Base-by-base conservation (phyloP, 2,113 vertebrate species). In the Tapirus terrestris region DNA sequence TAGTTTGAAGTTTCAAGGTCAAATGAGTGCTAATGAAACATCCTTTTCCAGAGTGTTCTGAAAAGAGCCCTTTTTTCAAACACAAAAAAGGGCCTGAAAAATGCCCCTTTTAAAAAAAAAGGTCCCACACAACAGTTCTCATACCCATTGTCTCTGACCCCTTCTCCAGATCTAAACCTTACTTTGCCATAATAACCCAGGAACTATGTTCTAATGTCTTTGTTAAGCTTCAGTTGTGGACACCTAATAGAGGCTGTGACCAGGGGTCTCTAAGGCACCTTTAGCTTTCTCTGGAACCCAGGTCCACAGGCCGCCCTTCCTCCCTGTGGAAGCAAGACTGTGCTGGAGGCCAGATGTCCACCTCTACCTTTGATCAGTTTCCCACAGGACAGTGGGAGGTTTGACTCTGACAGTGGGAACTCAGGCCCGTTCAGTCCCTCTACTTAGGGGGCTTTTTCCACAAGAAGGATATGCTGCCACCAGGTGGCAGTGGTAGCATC, bases 401-500 rank as follows among this genome's bases (percentile, higher is more conserved):
- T 5, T 45, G 82, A 65, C 73, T 36, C 43, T 2, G 2, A 63
- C 67, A 11, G 5, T 3, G 51, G n/a, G 43, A 68, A 36, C 36
- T 92, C 56, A 43, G 56, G 48, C 36, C 1, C 0, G 0, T 58
- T 85, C 58, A 5, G 13, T 29, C 5, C 33, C 56, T 81, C 29
- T 0, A 8, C 43, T 67, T 33, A 53, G 56, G 23, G 58, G n/a
- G 51, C 23, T 33, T 86, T 48, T 83, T 31, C 81, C 65, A 31
- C 31, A 84, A 45, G 36, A 90, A 94, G 51, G 63, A 63, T 12
- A 25, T 33, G 79, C 16, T 29, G 58, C 97, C 96, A 98, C 97
- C 53, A 97, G 96, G 68, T 91, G 97, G 97, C 96, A 87, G 92
- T 56, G 63, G 29, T 70, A 39, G 9, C 81, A 65, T 5, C 58